Evolutionary conservation across 2,113 vertebrate species (phyloP), one percentile per base, ranked within the genome.

Genomic region (Nothobranchius furzeri): DNA sequence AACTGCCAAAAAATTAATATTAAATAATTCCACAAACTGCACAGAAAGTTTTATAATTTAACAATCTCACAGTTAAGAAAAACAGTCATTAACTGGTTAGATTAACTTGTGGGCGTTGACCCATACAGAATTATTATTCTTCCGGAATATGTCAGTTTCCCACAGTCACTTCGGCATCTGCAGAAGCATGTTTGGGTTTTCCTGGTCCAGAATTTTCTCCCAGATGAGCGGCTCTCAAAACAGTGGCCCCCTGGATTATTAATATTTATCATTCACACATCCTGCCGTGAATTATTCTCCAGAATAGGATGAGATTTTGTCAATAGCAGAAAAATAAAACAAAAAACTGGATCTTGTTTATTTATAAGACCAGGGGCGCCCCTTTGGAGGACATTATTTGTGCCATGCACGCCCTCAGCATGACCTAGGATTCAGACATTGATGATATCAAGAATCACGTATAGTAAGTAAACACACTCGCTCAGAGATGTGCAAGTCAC

Each of bases 211-310:
- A 73, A 37, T 72, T 75, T 63, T 78, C 42, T 55, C 64, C 65
- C 65, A 78, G 67, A 81, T 75, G 78, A 81, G 81, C 6, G 55
- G 51, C 76, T 88, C 79, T 78, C 88, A 88, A 89, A 89, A 88
- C 87, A 89, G 66, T 7, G 40, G 81, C 60, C 67, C 69, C 17
- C 36, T 61, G 46, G 50, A 84, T 88, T 88, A 91, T 91, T 89
- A 90, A 91, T 92, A 91, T 90, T 90, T 90, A 90, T 83, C 68
- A 86, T 76, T 76, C 79, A 70, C 70, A 84, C 88, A 86, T 91
- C 90, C 90, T 90, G 87, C 82, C 60, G 13, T 62, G 75, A 77
- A 79, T 85, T 85, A 89, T 88, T 89, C 73, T 79, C 60, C 60
- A 76, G 57, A 84, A 87, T 70, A 61, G 85, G 78, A 90, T 84